A percentile compares a stretch with the other conserved stretches of the same genome.
These are phyloP conservation scores for Stigmatopora argus DNA, from an alignment of 2,113 vertebrate genomes.

Conservation along the genomic window DNA sequence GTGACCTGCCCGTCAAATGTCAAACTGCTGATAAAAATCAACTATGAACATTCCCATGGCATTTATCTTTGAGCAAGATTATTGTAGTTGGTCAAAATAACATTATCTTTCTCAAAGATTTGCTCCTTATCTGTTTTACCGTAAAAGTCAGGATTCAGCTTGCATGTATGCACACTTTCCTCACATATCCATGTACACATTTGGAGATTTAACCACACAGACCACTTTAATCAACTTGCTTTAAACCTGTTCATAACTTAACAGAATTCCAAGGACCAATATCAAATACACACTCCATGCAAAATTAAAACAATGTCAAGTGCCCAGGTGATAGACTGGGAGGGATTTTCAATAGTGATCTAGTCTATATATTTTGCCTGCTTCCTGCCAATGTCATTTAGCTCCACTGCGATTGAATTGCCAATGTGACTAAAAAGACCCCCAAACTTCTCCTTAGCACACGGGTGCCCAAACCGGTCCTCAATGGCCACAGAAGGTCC, in stretches of 20 bases:
- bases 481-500: too few relatives aligned
- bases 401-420: constrained; percentile 70
- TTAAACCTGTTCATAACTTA: neutral
- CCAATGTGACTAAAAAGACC: constrained; percentile 62
- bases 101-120: constrained; percentile 14
- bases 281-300: constrained; percentile 4
- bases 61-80: constrained; percentile 21
- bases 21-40: constrained; percentile 38
- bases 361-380: constrained; percentile 73
- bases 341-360: constrained; percentile 74
- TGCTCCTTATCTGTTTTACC: constrained; percentile 17
- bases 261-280: neutral
- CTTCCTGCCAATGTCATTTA: constrained; percentile 46
- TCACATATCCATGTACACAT: neutral
- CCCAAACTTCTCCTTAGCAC: constrained; percentile 39
- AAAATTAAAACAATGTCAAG: constrained; percentile 23
- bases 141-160: constrained; percentile 10
- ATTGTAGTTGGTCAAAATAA: constrained; percentile 14
- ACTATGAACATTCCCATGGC: constrained; percentile 15
- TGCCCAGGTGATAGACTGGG: constrained; percentile 28
- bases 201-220: neutral
- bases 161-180: neutral
- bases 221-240: neutral
- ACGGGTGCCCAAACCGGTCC: too few relatives aligned
- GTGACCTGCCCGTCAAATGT: constrained; percentile 21